Base-by-base conservation (phyloP, 1,140 invertebrate species). In the Cephus cinctus region DNA sequence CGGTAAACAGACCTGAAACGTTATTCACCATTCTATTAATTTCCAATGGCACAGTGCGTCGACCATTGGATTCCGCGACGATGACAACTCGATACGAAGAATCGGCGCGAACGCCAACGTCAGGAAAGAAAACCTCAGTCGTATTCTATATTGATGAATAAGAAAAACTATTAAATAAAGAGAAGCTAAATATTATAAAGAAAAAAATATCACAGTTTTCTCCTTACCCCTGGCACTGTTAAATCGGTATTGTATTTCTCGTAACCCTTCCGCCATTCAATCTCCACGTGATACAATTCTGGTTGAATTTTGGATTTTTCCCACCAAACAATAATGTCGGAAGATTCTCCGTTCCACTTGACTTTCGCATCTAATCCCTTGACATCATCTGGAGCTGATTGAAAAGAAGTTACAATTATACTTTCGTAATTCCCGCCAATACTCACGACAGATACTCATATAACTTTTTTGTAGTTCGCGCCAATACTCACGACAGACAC, bases 261-360 rank as follows among this genome's bases (percentile, higher is more conserved):
- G 22, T 47, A 42, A n/a, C n/a, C n/a, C n/a, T n/a, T n/a, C n/a
- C 47, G 4, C 2, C 43, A 41, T 2, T 48, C n/a, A 18, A 73
- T 48, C 43, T 59, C 43, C n/a, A 70, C n/a, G n/a, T 30, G 1
- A 48, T 64, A 42, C 77, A 79, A 54, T 65, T 71, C 65, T 1
- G 78, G 77, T 27, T 61, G 12, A 3, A 63, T 52, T 20, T 47
- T 14, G 6, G 77, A 67, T 47, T 59, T 36, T 3, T 61, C 32
- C 78, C 78, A 80, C 3, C 4, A 47, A 0, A 80, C 19, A 4
- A 44, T 38, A 9, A 79, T 45, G 20, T 75, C 57, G 43, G 61
- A 67, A 11, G 46, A 22, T 19, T 42, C 43, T 30, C 30, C 34
- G 8, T 44, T 27, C n/a, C n/a, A n/a, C n/a, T n/a, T n/a, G n/a